These are phyloP conservation scores for Picus viridis DNA, from an alignment of 2,797 vertebrate species.

Conservation along the genomic window DNA sequence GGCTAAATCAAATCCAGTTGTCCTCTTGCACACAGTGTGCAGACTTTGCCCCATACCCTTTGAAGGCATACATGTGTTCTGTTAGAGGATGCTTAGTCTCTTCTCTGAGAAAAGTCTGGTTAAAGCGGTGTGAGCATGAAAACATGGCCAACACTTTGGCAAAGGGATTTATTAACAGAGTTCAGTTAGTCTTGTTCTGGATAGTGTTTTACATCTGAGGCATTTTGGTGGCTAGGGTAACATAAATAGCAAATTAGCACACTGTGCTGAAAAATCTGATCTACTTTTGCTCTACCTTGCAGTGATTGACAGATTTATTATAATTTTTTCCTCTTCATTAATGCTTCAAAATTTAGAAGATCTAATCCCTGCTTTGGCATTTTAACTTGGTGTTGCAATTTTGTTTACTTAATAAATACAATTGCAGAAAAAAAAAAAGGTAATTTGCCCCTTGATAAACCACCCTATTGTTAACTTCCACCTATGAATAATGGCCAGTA, in stretches of 20 bases:
- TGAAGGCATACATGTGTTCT: not conserved
- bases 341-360: constrained; percentile 8
- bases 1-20: not conserved
- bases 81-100: not conserved
- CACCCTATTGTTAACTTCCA: not conserved
- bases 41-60: not conserved
- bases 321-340: not conserved
- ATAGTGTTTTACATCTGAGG: not conserved
- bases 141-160: not conserved
- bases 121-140: not conserved
- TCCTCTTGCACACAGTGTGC: not conserved
- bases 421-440: not conserved
- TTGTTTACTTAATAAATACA: constrained; percentile 30
- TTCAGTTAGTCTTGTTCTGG: not conserved
- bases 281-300: not conserved
- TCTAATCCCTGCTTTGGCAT: not conserved
- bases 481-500: not conserved
- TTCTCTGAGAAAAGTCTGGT: not conserved
- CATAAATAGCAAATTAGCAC: constrained; percentile 5
- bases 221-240: not conserved
- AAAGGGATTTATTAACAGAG: not conserved
- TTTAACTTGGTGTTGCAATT: constrained; percentile 14
- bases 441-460: not conserved
- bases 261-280: not conserved
- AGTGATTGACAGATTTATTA: constrained; percentile 23